A percentile compares a stretch with the other conserved stretches of the same genome.
Conservation (phyloP, 2,888 invertebrate species). For the Pheosia gnoma region DNA sequence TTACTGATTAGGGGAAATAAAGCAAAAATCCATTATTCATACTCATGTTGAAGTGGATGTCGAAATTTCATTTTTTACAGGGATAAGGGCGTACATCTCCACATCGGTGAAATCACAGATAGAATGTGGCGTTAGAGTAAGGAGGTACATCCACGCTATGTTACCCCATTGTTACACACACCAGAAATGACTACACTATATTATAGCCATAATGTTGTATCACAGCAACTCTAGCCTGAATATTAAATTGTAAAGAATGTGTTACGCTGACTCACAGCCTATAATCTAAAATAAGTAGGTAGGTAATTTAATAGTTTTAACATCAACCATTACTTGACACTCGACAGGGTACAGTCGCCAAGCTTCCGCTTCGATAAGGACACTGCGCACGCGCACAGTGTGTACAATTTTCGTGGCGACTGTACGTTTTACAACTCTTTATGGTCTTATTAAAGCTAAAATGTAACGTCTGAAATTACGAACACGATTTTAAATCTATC, state of each 20-base stretch:
- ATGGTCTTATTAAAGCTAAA: slow-evolving; percentile 59
- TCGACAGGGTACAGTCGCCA: slow-evolving; percentile 49
- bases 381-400: background rate
- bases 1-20: slow-evolving; percentile 37
- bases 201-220: slow-evolving; percentile 81
- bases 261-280: slow-evolving; percentile 80
- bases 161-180: slow-evolving; percentile 52
- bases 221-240: slow-evolving; percentile 84
- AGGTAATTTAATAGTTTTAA: slow-evolving; percentile 56
- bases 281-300: slow-evolving; percentile 67
- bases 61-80: slow-evolving; percentile 34
- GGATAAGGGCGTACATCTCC: slow-evolving; percentile 58
- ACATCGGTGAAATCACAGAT: slow-evolving; percentile 74
- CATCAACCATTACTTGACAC: slow-evolving; percentile 65
- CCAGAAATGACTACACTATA: slow-evolving; percentile 72
- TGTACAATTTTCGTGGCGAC: slow-evolving; percentile 31
- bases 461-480: slow-evolving; percentile 67
- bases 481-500: slow-evolving; percentile 70
- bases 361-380: slow-evolving; percentile 15
- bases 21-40: slow-evolving; percentile 28
- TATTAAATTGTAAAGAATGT: slow-evolving; percentile 78
- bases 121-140: slow-evolving; percentile 55
- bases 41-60: slow-evolving; percentile 30
- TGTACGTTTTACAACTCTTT: slow-evolving; percentile 33
- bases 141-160: slow-evolving; percentile 41